These are phyloP conservation scores for Podotricha telesiphe DNA, from an alignment of 2,888 invertebrate genomes.

Conservation along the genomic window DNA sequence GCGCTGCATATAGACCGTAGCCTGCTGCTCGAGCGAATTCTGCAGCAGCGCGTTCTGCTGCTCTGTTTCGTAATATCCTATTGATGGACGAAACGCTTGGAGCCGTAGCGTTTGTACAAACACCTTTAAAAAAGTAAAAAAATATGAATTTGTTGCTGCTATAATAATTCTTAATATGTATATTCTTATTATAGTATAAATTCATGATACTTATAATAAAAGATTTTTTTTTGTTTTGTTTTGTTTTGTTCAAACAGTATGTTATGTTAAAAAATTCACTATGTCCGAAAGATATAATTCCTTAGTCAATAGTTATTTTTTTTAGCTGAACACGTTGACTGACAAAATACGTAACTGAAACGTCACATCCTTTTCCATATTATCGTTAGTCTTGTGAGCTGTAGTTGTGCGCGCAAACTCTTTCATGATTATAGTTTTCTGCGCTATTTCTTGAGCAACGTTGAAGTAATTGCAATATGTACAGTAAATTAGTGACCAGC, in stretches of 20 bases:
- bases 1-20: constrained; percentile 92
- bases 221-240: no score
- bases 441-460: constrained; percentile 51
- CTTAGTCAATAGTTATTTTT: neutral
- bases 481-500: constrained; percentile 63
- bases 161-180: neutral
- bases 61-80: constrained; percentile 96
- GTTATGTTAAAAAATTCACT: no score
- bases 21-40: constrained; percentile 97
- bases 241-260: no score
- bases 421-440: constrained; percentile 49
- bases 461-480: constrained; percentile 58
- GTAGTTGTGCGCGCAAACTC: constrained; percentile 38
- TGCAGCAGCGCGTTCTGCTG: constrained; percentile 97
- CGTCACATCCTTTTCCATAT: constrained; percentile 25
- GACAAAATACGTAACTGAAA: constrained; percentile 13
- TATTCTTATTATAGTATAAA: no score
- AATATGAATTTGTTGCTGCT: neutral
- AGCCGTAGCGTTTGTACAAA: constrained; percentile 97
- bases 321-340: neutral
- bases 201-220: no score
- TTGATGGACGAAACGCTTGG: constrained; percentile 99
- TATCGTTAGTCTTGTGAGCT: constrained; percentile 15
- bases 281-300: neutral
- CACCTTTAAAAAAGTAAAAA: constrained; percentile 83